A percentile compares a stretch with the other conserved stretches of the same genome.
Conservation (phyloP, 2,113 vertebrate species). For the Cisticola juncidis region DNA sequence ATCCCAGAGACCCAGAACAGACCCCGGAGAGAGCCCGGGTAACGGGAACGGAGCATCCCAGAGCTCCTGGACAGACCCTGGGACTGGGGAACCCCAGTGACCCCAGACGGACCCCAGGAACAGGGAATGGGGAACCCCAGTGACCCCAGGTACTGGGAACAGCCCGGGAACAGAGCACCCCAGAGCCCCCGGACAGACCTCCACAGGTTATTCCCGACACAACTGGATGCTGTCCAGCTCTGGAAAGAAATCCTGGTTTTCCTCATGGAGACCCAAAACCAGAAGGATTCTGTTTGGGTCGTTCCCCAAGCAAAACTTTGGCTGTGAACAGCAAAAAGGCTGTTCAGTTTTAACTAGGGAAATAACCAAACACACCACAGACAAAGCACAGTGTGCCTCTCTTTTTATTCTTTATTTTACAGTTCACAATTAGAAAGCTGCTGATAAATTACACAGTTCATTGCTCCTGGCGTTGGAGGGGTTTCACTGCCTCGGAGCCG, state of each 20-base stretch:
- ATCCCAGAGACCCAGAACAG: no score
- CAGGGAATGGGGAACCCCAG: background rate
- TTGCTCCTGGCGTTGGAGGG: background rate
- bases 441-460: background rate
- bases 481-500: background rate
- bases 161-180: background rate
- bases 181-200: background rate
- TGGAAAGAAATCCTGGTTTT: background rate
- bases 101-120: background rate
- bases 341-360: background rate
- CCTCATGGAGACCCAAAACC: background rate
- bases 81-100: background rate
- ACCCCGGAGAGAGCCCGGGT: background rate
- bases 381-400: constrained; percentile 4
- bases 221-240: background rate
- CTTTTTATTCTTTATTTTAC: constrained; percentile 59
- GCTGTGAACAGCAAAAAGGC: background rate
- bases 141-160: background rate
- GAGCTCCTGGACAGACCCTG: no score
- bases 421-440: constrained; percentile 44
- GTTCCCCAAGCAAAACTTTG: background rate
- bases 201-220: background rate
- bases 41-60: no score
- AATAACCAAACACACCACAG: background rate
- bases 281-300: background rate